phyloP scores from a whole-genome alignment of 2,888 invertebrate species.

The Cheiracanthium punctorium region DNA sequence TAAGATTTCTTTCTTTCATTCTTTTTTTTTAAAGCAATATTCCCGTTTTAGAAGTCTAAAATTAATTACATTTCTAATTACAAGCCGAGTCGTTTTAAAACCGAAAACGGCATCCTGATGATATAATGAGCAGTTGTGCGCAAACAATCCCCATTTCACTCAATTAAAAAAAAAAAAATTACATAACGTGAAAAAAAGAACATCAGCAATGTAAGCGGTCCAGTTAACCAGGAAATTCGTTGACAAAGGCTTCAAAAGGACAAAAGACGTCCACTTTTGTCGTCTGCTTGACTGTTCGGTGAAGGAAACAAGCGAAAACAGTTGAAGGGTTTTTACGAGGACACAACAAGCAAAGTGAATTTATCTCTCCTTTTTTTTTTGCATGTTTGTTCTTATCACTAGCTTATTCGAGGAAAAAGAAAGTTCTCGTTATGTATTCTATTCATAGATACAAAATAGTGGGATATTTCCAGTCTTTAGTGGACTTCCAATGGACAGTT shows the following conservation, averaged over 20 bases:
- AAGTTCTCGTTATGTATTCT: constrained; percentile 16
- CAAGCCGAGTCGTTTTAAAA: too few species aligned
- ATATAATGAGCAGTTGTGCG: too few species aligned
- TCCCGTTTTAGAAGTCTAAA: too few species aligned
- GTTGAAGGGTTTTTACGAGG: not conserved
- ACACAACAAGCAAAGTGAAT: not conserved
- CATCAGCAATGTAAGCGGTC: not conserved
- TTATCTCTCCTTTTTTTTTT: not conserved
- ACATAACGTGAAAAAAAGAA: not conserved
- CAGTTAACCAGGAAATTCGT: not conserved
- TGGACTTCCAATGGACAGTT: not conserved
- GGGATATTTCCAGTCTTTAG: constrained; percentile 19
- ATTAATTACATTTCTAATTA: too few species aligned
- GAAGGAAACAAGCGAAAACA: not conserved
- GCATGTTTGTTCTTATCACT: not conserved
- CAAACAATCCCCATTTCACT: too few species aligned
- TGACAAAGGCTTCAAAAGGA: not conserved
- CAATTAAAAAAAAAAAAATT: too few species aligned
- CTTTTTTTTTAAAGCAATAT: too few species aligned
- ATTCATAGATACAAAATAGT: constrained; percentile 20
- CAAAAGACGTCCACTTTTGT: not conserved
- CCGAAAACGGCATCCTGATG: too few species aligned
- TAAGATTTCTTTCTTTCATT: too few species aligned
- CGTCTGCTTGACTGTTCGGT: too few species aligned
- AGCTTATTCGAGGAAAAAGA: not conserved